Evolutionary conservation across 2,888 invertebrate genomes (phyloP), one percentile per base, ranked within the genome.

Genomic region (Neoitamus cyanurus): DNA sequence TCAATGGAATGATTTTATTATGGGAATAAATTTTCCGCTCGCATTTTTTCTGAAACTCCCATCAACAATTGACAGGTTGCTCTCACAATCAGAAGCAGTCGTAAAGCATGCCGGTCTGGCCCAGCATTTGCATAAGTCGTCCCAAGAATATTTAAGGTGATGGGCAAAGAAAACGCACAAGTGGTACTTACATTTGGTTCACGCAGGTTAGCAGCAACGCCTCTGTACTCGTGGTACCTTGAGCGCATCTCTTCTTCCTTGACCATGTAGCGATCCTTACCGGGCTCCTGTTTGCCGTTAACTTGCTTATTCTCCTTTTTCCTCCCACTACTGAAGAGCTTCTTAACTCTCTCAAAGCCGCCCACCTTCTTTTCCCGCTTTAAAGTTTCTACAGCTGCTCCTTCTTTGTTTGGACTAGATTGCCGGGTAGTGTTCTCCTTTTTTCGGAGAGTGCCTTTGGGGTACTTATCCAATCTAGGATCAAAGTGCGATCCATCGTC

Each of bases 261-360:
- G 68, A 92, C 93, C 92, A 93, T 92, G 42, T 90, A 91, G 84
- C 89, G 90, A 85, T 88, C 89, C 88, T 87, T 90, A 86, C 85
- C 11, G 87, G 88, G 72, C 90, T 88, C 90, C 90, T 73, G 91
- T 92, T 89, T 70, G 88, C 89, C 86, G 87, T 90, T 31, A 88
- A 93, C 90, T 94, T 93, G 90, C 93, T 93, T 91, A 93, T 94
- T 89, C 93, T 93, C 92, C 93, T 94, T 95, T 84, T 94, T 94
- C 92, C 93, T 92, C 90, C 94, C 93, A 89, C 94, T 93, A 88
- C 94, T 94, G 92, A 96, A 96, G 88, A 96, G 92, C 90, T 95
- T 95, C 89, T 95, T 96, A 87, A 95, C 95, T 92, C 94, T 95
- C 91, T 95, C 95, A 88, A 95, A 93, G 88, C 95, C 93, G 90